These are phyloP conservation scores for Leptarthrus brevirostris DNA, from an alignment of 2,888 invertebrate species.

Conservation along the genomic window DNA sequence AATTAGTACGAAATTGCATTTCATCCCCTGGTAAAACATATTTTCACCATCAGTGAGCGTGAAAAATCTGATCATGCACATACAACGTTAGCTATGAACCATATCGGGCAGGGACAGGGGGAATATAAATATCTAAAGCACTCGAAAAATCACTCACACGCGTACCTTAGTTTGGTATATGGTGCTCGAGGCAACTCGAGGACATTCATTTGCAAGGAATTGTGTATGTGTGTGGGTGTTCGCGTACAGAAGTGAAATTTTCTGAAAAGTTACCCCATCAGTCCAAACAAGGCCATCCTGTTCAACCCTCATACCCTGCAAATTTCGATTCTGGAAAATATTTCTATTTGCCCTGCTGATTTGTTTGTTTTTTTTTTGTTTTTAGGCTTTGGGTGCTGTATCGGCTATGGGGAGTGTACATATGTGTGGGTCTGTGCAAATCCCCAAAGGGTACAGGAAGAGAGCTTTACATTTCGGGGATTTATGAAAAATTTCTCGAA, in stretches of 20 bases:
- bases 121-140: too few relatives aligned
- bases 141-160: too few relatives aligned
- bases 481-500: neutral
- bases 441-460: conserved; percentile 16
- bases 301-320: conserved; percentile 1
- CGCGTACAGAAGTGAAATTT: neutral
- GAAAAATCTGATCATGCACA: conserved; percentile 44
- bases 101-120: too few relatives aligned
- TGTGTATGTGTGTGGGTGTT: neutral
- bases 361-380: conserved; percentile 31
- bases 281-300: neutral
- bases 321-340: conserved; percentile 20
- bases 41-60: conserved; percentile 48
- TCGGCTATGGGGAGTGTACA: neutral
- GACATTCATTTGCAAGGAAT: conserved; percentile 20
- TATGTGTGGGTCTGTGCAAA: neutral
- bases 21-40: conserved; percentile 23
- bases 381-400: neutral
- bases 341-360: conserved; percentile 38
- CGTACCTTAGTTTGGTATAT: too few relatives aligned
- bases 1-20: conserved; percentile 33
- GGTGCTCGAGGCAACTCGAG: neutral
- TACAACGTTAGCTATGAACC: conserved; percentile 10
- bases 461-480: conserved; percentile 15
- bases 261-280: neutral